phyloP scores from a whole-genome alignment of 2,888 invertebrate genomes.

The Incurvaria masculella region DNA sequence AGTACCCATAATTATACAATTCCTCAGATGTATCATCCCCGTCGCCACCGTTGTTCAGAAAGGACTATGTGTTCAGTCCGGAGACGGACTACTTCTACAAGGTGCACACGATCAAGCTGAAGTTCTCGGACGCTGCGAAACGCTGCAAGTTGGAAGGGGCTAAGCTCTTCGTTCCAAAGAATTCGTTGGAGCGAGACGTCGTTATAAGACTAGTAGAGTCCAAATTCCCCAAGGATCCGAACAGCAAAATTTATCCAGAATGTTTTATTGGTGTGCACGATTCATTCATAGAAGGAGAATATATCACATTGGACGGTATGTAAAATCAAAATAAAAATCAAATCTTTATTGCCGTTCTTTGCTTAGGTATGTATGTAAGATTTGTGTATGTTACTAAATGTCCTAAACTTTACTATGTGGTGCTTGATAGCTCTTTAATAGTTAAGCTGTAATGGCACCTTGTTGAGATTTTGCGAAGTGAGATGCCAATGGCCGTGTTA shows the following conservation, averaged over 20 bases:
- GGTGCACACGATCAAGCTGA: slow-evolving; percentile 15
- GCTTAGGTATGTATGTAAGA: too few relatives aligned
- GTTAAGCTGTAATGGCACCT: too few relatives aligned
- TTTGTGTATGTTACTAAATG: too few relatives aligned
- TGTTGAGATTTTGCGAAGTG: too few relatives aligned
- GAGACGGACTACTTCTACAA: slow-evolving; percentile 16
- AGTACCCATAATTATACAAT: too few relatives aligned
- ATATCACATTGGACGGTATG: slow-evolving; percentile 28
- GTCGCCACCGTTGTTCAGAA: slow-evolving; percentile 12
- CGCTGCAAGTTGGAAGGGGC: slow-evolving; percentile 17
- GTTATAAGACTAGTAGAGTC: slow-evolving; percentile 2
- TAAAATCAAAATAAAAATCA: too few relatives aligned
- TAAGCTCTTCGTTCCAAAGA: slow-evolving; percentile 16
- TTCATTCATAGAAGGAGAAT: slow-evolving; percentile 26
- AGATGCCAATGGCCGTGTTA: too few relatives aligned
- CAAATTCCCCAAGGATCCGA: background rate
- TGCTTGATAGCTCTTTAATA: too few relatives aligned
- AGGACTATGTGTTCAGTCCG: slow-evolving; percentile 17
- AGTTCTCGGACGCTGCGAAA: slow-evolving; percentile 16
- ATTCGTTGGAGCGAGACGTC: slow-evolving; percentile 12
- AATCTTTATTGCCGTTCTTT: too few relatives aligned
- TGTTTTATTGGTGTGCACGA: slow-evolving; percentile 30
- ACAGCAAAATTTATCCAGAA: too few relatives aligned
- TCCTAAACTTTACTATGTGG: too few relatives aligned
- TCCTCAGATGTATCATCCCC: background rate